Percentiles rank a stretch among this genome's conserved stretches.
phyloP scores from a whole-genome alignment of 1,140 invertebrate genomes.

The Xylocopa sonorina region DNA sequence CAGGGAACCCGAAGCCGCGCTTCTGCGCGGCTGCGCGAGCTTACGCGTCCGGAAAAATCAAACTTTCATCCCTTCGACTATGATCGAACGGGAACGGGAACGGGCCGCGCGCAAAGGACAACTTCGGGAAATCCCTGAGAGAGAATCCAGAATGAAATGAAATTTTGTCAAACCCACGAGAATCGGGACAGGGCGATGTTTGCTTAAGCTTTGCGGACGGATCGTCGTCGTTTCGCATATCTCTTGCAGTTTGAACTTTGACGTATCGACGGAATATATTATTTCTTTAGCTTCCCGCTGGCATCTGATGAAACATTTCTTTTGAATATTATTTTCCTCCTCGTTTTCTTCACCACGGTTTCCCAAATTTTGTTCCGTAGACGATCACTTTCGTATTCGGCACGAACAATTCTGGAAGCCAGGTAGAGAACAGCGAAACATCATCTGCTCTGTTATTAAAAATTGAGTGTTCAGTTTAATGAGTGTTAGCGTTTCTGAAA shows the following conservation, averaged over 20 bases:
- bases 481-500: too few relatives aligned
- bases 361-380: too few relatives aligned
- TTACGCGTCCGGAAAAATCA: slow-evolving; percentile 1
- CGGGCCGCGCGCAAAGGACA: neutral
- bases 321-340: too few relatives aligned
- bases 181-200: neutral
- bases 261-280: neutral
- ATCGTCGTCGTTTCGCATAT: neutral
- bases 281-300: neutral
- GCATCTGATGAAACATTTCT: too few relatives aligned
- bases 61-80: neutral
- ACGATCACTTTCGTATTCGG: too few relatives aligned
- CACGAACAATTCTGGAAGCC: too few relatives aligned
- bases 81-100: slow-evolving; percentile 11
- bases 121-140: neutral
- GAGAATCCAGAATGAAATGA: neutral
- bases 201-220: neutral
- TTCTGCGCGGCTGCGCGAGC: neutral
- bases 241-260: neutral
- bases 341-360: too few relatives aligned
- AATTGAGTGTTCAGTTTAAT: too few relatives aligned
- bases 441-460: too few relatives aligned
- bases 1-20: neutral
- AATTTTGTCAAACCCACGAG: neutral
- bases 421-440: too few relatives aligned